These are phyloP conservation scores for Horisme vitalbata DNA, from an alignment of 2,888 invertebrate genomes.

Conservation along the genomic window DNA sequence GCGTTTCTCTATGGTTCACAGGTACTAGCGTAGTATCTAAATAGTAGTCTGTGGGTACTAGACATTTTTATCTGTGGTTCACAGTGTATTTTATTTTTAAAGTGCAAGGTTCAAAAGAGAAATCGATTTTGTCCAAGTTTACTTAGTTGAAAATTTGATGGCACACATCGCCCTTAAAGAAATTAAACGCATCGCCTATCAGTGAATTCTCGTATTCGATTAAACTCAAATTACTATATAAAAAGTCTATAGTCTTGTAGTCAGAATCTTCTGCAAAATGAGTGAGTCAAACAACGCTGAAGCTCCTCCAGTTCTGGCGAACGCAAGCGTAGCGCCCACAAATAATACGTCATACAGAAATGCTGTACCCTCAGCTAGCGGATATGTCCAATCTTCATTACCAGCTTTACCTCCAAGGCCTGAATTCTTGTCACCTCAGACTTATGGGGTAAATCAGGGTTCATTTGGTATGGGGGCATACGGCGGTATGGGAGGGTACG, in stretches of 20 bases:
- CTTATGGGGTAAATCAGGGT: slow-evolving; percentile 50
- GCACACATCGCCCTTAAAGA: too few relatives aligned
- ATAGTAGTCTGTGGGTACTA: too few relatives aligned
- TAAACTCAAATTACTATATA: slow-evolving; percentile 19
- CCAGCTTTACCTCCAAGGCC: slow-evolving; percentile 66
- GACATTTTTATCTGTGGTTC: too few relatives aligned
- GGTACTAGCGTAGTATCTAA: too few relatives aligned
- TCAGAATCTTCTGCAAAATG: slow-evolving; percentile 47
- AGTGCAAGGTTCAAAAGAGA: slow-evolving; percentile 9
- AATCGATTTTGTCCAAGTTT: background rate
- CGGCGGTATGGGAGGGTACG: slow-evolving; percentile 32
- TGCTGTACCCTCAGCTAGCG: slow-evolving; percentile 40
- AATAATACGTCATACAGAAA: slow-evolving; percentile 52
- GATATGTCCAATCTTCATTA: background rate
- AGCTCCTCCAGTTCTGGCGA: slow-evolving; percentile 54
- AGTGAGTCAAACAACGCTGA: slow-evolving; percentile 60
- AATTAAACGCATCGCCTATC: slow-evolving; percentile 40
- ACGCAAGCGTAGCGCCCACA: slow-evolving; percentile 42
- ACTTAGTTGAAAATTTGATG: slow-evolving; percentile 6
- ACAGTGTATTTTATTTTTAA: too few relatives aligned
- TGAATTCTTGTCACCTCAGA: slow-evolving; percentile 51
- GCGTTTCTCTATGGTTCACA: too few relatives aligned
- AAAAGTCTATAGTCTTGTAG: slow-evolving; percentile 34
- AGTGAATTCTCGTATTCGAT: slow-evolving; percentile 35
- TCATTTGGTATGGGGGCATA: slow-evolving; percentile 41